Base-by-base conservation (phyloP, 2,888 invertebrate species). In the Lobophora halterata region DNA sequence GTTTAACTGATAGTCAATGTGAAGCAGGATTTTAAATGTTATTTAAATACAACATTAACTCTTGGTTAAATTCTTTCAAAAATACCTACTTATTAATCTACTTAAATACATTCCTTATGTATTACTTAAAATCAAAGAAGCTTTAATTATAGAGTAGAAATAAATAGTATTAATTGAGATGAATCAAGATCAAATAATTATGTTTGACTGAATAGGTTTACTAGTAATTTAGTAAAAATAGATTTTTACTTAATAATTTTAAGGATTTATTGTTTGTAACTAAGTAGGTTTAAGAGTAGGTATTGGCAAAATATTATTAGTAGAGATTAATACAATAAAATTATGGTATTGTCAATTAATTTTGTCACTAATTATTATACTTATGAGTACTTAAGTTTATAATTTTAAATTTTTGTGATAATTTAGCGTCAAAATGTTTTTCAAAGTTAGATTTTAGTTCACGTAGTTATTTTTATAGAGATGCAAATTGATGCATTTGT, bases 61-160 rank as follows among this genome's bases (percentile, higher is more conserved):
- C 27, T 16, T 17, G n/a, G 10, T 10, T 5, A 27, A 6, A 18
- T 18, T 18, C 11, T 7, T 14, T 5, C 23, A 23, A 21, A 17
- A 17, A 11, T 17, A 17, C 3, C 20, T n/a, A n/a, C n/a, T n/a
- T n/a, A n/a, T n/a, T n/a, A n/a, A 23, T 6, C 12, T 21, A 17
- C 16, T 12, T 32, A 6, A 6, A 27, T 17, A 25, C 32, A 38
- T 39, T 39, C 38, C 32, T 32, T 6, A 16, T 29, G 21, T 23
- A 50, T 74, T 72, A 74, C 67, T 72, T 68, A 59, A 69, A 80
- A 71, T 69, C 69, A 76, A 82, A 72, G 73, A 78, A 83, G 83
- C 83, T 85, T 85, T 83, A 85, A 83, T 65, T 71, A 35, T 78
- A 72, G 70, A 61, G 58, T 69, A 67, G 57, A 53, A 55, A 54